phyloP scores from a whole-genome alignment of 2,888 invertebrate species.

The Horisme vitalbata region DNA sequence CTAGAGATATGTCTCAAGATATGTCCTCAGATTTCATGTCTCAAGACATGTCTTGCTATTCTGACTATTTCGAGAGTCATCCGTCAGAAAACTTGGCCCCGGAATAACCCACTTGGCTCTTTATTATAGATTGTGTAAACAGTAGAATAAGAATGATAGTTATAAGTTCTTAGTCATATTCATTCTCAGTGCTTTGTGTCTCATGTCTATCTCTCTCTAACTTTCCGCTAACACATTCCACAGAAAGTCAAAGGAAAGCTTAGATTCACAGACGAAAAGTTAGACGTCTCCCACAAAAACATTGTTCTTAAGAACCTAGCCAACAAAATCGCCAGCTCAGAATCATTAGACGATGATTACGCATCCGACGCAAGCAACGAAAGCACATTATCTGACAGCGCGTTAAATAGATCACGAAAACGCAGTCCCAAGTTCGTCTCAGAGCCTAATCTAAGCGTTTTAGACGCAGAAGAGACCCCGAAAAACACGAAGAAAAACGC shows the following conservation, averaged over 20 bases:
- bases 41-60: too few species aligned
- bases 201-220: constrained; percentile 44
- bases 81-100: too few species aligned
- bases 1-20: too few species aligned
- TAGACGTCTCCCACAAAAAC: constrained; percentile 71
- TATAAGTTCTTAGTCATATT: too few species aligned
- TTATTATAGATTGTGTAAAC: too few species aligned
- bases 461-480: constrained; percentile 70
- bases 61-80: too few species aligned
- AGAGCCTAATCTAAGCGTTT: constrained; percentile 70
- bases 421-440: constrained; percentile 76
- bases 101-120: too few species aligned
- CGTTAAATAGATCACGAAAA: constrained; percentile 60
- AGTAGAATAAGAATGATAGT: too few species aligned
- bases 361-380: constrained; percentile 73
- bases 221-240: constrained; percentile 56
- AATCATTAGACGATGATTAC: constrained; percentile 65
- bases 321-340: constrained; percentile 69
- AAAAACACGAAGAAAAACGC: constrained; percentile 68
- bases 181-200: not conserved
- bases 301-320: constrained; percentile 74
- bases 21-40: too few species aligned
- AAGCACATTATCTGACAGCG: constrained; percentile 73
- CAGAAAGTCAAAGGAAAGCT: constrained; percentile 73
- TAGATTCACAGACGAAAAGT: constrained; percentile 64